Conservation (phyloP, 1,140 invertebrate genomes). For the Zaprionus capensis region DNA sequence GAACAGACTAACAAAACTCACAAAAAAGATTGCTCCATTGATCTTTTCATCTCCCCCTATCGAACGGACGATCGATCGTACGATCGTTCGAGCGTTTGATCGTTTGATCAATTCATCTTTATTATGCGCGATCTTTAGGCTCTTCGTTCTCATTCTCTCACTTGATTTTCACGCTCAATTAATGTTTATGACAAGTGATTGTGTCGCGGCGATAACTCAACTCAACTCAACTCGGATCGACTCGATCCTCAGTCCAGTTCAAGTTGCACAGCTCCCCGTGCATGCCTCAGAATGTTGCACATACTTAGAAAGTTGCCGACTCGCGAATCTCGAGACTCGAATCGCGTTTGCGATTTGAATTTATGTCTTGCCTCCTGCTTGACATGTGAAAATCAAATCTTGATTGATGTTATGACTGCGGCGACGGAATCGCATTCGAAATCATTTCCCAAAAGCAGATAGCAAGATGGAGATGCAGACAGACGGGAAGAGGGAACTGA, state of each 20-base stretch:
- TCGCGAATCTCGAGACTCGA: background rate
- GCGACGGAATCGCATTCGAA: conserved; percentile 46
- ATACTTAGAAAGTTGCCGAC: conserved; percentile 57
- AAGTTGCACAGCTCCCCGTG: background rate
- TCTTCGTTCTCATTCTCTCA: conserved; percentile 16
- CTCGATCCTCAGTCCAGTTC: background rate
- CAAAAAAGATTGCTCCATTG: conserved; percentile 43
- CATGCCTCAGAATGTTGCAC: conserved; percentile 59
- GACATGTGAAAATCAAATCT: conserved; percentile 79
- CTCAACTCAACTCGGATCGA: conserved; percentile 15
- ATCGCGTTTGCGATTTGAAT: conserved; percentile 65
- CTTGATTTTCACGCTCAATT: conserved; percentile 75
- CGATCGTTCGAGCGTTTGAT: conserved; percentile 34
- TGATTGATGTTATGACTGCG: conserved; percentile 71
- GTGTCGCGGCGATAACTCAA: conserved; percentile 75
- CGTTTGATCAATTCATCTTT: conserved; percentile 73
- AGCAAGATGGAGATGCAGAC: background rate
- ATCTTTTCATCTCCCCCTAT: conserved; percentile 50
- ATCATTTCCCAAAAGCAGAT: conserved; percentile 23
- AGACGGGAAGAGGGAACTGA: background rate
- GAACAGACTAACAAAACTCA: background rate
- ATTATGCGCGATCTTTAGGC: conserved; percentile 58
- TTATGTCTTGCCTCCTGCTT: conserved; percentile 55
- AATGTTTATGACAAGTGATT: conserved; percentile 80
- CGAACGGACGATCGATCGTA: conserved; percentile 37